Percentiles rank a stretch among this genome's conserved stretches.
These are phyloP conservation scores for Nesidiocoris tenuis DNA, from an alignment of 2,888 invertebrate species.

Conservation along the genomic window DNA sequence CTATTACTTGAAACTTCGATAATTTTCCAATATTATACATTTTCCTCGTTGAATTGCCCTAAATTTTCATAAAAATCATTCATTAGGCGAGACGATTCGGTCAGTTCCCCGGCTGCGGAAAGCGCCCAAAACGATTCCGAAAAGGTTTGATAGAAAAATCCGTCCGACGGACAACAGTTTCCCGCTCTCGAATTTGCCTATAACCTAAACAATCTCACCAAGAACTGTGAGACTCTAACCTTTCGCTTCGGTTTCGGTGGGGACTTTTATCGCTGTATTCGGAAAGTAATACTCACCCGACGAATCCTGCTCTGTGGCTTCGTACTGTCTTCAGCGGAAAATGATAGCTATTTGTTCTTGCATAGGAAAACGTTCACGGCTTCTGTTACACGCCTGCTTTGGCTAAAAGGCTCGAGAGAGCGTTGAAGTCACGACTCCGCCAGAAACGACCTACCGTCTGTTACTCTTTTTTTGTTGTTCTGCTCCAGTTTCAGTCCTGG, in stretches of 20 bases:
- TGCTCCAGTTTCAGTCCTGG: background rate
- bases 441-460: slow-evolving; percentile 32
- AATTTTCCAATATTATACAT: background rate
- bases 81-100: slow-evolving; percentile 42
- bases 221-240: slow-evolving; percentile 16
- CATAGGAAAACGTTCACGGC: slow-evolving; percentile 44
- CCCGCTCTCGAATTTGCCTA: background rate
- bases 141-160: slow-evolving; percentile 40
- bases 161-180: background rate
- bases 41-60: no score
- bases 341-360: slow-evolving; percentile 3
- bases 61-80: background rate
- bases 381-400: slow-evolving; percentile 47
- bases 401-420: slow-evolving; percentile 45
- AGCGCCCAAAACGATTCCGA: slow-evolving; percentile 28
- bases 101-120: slow-evolving; percentile 31
- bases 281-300: background rate
- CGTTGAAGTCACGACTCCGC: slow-evolving; percentile 35
- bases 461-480: slow-evolving; percentile 2
- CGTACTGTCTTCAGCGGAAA: background rate
- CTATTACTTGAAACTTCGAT: slow-evolving; percentile 7
- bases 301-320: background rate
- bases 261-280: background rate
- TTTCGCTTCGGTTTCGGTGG: background rate
- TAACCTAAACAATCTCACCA: background rate